These are phyloP conservation scores for Prionailurus viverrinus DNA, from an alignment of 2,113 vertebrate species.

Conservation along the genomic window DNA sequence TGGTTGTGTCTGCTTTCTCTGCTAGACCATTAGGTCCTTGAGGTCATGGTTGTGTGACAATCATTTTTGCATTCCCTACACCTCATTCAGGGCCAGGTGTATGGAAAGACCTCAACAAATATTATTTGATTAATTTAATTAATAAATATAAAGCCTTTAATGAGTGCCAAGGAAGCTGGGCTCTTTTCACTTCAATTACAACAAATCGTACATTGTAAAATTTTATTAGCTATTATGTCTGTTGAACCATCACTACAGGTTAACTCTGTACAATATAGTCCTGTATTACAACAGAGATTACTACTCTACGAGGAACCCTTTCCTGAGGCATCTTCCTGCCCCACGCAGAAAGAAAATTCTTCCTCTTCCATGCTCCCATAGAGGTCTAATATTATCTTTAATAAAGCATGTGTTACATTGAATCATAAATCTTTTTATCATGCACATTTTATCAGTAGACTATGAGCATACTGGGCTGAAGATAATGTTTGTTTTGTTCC, in stretches of 20 bases:
- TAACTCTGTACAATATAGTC: constrained; percentile 53
- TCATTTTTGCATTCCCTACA: neutral
- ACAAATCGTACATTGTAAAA: constrained; percentile 71
- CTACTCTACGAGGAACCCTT: neutral
- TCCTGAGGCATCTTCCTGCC: neutral
- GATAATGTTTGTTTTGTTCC: neutral
- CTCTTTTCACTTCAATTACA: constrained; percentile 73
- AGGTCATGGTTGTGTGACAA: neutral
- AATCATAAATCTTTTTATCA: constrained; percentile 24
- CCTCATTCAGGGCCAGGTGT: neutral
- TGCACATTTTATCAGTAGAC: neutral
- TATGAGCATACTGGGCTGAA: neutral
- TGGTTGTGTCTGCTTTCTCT: neutral
- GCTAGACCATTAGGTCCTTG: neutral
- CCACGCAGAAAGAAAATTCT: neutral
- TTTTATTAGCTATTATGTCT: constrained; percentile 78
- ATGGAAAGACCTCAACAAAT: constrained; percentile 58
- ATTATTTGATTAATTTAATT: constrained; percentile 67
- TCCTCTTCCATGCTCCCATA: neutral
- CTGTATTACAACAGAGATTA: constrained; percentile 43
- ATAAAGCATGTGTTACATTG: neutral
- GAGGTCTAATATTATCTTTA: neutral
- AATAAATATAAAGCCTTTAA: constrained; percentile 72
- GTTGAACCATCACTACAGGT: constrained; percentile 74
- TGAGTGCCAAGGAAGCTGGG: constrained; percentile 65